Evolutionary conservation across 2,797 vertebrate species (phyloP).

Genomic region (Gymnocypris eckloni): DNA sequence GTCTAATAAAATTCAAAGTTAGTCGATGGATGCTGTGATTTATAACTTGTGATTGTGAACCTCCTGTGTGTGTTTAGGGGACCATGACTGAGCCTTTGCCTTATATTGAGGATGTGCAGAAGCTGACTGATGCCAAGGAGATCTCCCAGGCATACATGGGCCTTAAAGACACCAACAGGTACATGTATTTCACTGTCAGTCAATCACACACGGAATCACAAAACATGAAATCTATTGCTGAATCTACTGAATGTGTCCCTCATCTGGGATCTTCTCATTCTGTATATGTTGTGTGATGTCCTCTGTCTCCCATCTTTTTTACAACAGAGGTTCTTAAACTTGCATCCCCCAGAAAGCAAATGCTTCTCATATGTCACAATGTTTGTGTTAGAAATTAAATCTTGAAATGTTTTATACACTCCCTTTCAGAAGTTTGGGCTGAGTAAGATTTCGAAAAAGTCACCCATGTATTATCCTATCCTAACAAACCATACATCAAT

Average conservation of each 20-base stretch:
- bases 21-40: not conserved
- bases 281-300: not conserved
- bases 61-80: conserved; percentile 76
- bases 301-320: not conserved
- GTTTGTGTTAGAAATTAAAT: not conserved
- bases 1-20: not conserved
- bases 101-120: conserved; percentile 90
- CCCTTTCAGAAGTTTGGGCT: not conserved
- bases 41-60: not conserved
- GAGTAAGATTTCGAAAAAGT: not conserved
- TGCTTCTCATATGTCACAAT: not conserved
- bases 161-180: conserved; percentile 98
- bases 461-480: not conserved
- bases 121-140: conserved; percentile 95
- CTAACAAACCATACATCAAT: too few relatives aligned
- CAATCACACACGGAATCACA: not conserved
- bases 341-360: not conserved
- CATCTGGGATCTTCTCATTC: not conserved
- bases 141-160: conserved; percentile 95
- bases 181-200: not conserved
- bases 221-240: not conserved
- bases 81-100: conserved; percentile 95
- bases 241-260: not conserved
- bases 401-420: not conserved
- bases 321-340: conserved; percentile 7